Base-by-base conservation (phyloP, 2,888 invertebrate species). In the Meghimatium bilineatum region DNA sequence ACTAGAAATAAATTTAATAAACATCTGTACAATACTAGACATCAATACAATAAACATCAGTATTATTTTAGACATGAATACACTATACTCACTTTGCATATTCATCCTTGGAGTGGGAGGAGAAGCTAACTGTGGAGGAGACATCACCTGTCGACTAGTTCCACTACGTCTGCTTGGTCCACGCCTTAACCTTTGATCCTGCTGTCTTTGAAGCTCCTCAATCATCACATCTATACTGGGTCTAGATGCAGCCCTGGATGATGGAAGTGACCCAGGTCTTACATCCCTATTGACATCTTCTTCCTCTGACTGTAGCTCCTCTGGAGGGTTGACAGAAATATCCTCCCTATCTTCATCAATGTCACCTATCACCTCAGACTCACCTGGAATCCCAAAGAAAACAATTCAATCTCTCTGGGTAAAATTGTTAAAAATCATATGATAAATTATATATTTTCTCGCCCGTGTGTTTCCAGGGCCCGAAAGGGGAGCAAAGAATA, bases 181-280 rank as follows among this genome's bases (percentile, higher is more conserved):
- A 14, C 10, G 32, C 20, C 75, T 20, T 20, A 49, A 26, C 44
- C 82, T 77, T 78, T 90, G 85, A 78, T 92, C 94, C 87, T 94
- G 94, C 94, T 95, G 88, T 87, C 95, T 95, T 36, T 96, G 96
- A 87, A 96, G 93, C 29, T 95, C 95, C 87, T 95, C 95, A 81
- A 96, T 96, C 94, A 96, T 95, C 80, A 95, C 95, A 92, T 96
- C 96, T 77, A 96, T 95, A 87, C 96, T 95, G 0, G 95, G 90
- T 66, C 91, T 74, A 84, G 80, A 32, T 77, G 63, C 75, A 17
- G 66, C 63, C 23, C 75, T 72, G 32, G 38, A 71, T 0, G 71
- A 29, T 6, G 63, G 75, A 12, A 76, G 38, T 32, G 83, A 69
- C 20, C 56, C 77, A 6, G 76, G 81, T n/a, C 77, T 56, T 20